phyloP scores from a whole-genome alignment of 2,797 vertebrate species.

The Oryzias sinensis region DNA sequence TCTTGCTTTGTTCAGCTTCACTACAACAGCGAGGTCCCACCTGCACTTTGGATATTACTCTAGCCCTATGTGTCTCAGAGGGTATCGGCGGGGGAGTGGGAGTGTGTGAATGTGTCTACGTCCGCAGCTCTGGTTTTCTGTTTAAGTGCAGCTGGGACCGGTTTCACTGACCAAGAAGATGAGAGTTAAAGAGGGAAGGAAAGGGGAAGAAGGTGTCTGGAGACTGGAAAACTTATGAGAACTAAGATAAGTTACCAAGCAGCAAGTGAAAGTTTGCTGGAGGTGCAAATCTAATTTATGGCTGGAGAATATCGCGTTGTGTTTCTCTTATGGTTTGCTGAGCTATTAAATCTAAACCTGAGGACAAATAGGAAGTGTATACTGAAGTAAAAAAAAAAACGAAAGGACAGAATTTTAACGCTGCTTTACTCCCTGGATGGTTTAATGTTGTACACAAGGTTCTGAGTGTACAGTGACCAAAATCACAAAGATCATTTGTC shows the following conservation, averaged over 20 bases:
- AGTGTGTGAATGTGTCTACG: constrained; percentile 78
- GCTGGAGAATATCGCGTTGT: constrained; percentile 60
- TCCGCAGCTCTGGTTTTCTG: constrained; percentile 75
- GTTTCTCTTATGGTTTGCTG: constrained; percentile 62
- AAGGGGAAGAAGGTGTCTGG: constrained; percentile 36
- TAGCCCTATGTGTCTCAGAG: constrained; percentile 66
- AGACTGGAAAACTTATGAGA: constrained; percentile 74
- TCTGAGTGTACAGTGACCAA: constrained; percentile 61
- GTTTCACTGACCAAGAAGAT: constrained; percentile 74
- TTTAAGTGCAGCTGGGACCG: constrained; percentile 78
- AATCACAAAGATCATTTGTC: constrained; percentile 64
- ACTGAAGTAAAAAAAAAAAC: constrained; percentile 10
- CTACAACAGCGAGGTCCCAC: constrained; percentile 73
- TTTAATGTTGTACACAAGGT: constrained; percentile 48
- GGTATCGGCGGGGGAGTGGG: constrained; percentile 64
- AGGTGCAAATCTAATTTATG: constrained; percentile 78
- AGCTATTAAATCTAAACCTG: constrained; percentile 73
- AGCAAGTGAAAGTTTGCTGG: constrained; percentile 73
- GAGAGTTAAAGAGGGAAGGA: constrained; percentile 35
- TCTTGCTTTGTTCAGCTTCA: constrained; percentile 56
- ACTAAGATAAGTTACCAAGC: constrained; percentile 73
- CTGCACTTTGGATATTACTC: constrained; percentile 78
- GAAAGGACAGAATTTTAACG: constrained; percentile 31
- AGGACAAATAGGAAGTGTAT: constrained; percentile 62
- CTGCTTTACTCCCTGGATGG: constrained; percentile 37